These are phyloP conservation scores for Coregonus suidteri DNA, from an alignment of 2,797 vertebrate genomes.

Conservation along the genomic window DNA sequence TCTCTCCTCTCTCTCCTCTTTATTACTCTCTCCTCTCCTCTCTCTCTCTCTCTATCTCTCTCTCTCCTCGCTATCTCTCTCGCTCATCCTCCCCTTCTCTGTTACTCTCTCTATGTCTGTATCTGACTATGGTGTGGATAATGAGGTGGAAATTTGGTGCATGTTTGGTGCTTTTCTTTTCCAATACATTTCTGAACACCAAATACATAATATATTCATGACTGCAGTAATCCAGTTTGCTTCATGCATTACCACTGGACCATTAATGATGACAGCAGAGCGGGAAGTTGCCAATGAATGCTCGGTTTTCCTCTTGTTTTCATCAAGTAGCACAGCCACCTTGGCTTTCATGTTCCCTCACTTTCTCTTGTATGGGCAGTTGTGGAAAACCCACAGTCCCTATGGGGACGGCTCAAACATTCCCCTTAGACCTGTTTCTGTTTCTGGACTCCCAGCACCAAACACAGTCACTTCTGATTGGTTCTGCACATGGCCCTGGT, in stretches of 20 bases:
- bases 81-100: background rate
- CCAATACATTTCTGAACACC: background rate
- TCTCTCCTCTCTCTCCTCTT: too few relatives aligned
- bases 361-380: background rate
- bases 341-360: background rate
- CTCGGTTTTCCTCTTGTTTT: slow-evolving; percentile 8
- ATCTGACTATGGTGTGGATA: too few relatives aligned
- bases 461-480: slow-evolving; percentile 5
- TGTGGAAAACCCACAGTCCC: background rate
- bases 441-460: background rate
- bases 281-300: slow-evolving; percentile 9
- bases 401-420: background rate
- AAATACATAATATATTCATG: background rate
- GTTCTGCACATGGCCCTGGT: background rate
- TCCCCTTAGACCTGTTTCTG: background rate
- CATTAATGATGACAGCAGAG: background rate
- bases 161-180: background rate
- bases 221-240: background rate
- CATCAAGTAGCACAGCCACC: background rate
- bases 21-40: background rate
- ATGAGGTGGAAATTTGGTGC: background rate
- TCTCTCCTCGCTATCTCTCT: background rate
- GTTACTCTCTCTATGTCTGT: too few relatives aligned
- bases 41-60: too few relatives aligned
- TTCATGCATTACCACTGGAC: slow-evolving; percentile 2